A percentile compares a stretch with the other conserved stretches of the same genome.
Evolutionary conservation across 2,113 vertebrate genomes (phyloP).

Genomic region (Octodon degus): DNA sequence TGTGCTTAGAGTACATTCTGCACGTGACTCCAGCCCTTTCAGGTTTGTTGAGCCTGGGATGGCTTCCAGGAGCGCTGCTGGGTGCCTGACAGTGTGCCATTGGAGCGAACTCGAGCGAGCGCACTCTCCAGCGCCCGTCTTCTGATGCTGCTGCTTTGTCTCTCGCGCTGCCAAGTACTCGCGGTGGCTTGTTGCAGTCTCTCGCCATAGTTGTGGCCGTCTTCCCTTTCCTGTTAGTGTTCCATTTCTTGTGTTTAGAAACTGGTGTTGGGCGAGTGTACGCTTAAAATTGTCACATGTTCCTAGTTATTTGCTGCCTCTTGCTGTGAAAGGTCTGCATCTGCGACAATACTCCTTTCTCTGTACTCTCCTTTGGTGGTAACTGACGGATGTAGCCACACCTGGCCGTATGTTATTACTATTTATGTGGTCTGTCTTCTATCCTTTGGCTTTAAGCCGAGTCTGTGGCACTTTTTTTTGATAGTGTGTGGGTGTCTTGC

Average conservation of each 20-base stretch:
- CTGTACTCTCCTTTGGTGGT: neutral
- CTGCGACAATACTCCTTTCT: neutral
- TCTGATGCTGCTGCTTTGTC: neutral
- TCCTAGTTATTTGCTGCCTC: neutral
- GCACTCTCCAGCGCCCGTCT: neutral
- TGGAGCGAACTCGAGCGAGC: neutral
- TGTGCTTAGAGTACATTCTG: neutral
- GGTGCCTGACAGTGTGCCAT: neutral
- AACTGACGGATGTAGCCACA: neutral
- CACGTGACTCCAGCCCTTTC: neutral
- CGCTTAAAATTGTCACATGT: neutral
- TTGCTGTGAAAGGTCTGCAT: neutral
- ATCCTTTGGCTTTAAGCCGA: neutral
- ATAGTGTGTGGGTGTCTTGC: neutral
- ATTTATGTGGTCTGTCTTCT: neutral
- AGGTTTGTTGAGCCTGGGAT: neutral
- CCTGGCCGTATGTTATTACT: neutral
- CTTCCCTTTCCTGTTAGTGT: neutral
- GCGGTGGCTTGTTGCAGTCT: neutral
- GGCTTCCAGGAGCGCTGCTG: neutral
- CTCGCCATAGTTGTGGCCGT: neutral
- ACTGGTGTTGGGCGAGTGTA: neutral
- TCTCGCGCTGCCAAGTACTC: neutral
- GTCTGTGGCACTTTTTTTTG: neutral
- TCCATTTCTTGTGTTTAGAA: constrained; percentile 34